Evolutionary conservation across 2,888 invertebrate species (phyloP).

Genomic region (Plebejus melissa): DNA sequence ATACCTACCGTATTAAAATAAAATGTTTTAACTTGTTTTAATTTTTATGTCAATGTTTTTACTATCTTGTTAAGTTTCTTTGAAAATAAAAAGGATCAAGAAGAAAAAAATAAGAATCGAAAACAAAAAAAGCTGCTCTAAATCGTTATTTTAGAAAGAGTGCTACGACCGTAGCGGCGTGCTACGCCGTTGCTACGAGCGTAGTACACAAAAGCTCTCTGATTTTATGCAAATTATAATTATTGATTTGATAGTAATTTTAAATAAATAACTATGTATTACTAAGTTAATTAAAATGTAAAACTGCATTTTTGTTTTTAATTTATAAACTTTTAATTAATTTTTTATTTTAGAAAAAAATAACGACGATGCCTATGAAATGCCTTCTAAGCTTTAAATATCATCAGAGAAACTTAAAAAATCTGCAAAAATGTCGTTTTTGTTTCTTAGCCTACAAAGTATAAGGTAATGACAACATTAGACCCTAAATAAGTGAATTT

Average conservation of each 20-base stretch:
- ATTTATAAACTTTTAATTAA: not conserved
- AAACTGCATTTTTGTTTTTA: not conserved
- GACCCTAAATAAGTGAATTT: slow-evolving; percentile 24
- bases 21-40: not conserved
- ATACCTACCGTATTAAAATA: not conserved
- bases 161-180: slow-evolving; percentile 21
- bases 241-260: not conserved
- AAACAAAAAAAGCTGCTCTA: not conserved
- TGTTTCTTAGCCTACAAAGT: not conserved
- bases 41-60: not conserved
- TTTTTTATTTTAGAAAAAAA: not conserved
- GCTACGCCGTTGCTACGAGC: slow-evolving; percentile 7
- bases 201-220: not conserved
- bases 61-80: not conserved
- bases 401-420: not conserved
- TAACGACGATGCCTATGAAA: not conserved
- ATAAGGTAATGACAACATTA: slow-evolving; percentile 8
- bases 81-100: not conserved
- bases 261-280: not conserved
- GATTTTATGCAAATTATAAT: not conserved
- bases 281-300: not conserved
- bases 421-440: not conserved
- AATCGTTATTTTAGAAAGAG: not conserved
- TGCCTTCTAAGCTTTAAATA: not conserved
- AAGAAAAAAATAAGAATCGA: not conserved